Percentiles rank a stretch among this genome's conserved stretches.
phyloP scores from a whole-genome alignment of 1,140 invertebrate genomes.

The Drosophila kikkawai region DNA sequence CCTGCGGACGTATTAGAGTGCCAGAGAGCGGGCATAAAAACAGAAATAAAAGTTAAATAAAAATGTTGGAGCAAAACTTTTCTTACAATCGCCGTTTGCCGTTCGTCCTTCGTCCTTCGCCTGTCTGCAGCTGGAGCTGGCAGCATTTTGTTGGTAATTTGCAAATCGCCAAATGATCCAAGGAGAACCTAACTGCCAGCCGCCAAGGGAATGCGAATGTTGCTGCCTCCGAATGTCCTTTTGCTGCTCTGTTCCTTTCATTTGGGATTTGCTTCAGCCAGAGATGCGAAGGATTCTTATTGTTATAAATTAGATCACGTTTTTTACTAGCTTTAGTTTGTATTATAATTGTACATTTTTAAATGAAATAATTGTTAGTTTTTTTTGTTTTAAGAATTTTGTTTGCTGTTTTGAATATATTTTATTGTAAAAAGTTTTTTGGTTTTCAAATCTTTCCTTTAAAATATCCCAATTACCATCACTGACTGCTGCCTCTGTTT shows the following conservation, averaged over 20 bases:
- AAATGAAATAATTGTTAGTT: too few relatives aligned
- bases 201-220: conserved; percentile 36
- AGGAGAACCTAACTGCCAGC: conserved; percentile 38
- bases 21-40: conserved; percentile 52
- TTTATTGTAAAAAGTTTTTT: neutral
- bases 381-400: neutral
- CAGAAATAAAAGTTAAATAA: conserved; percentile 78
- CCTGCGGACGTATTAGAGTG: conserved; percentile 69
- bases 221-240: conserved; percentile 29
- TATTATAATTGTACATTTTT: too few relatives aligned
- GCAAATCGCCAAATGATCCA: conserved; percentile 64
- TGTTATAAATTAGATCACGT: neutral
- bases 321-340: neutral
- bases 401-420: too few relatives aligned
- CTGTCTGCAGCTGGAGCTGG: conserved; percentile 11
- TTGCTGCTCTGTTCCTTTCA: conserved; percentile 29
- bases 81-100: conserved; percentile 46
- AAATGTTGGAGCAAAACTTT: conserved; percentile 66
- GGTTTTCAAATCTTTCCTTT: neutral
- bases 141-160: conserved; percentile 65
- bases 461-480: conserved; percentile 16
- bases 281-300: conserved; percentile 13
- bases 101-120: neutral
- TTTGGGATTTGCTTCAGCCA: neutral
- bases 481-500: conserved; percentile 4